phyloP scores from a whole-genome alignment of 2,888 invertebrate species.

The Coremacera marginata region DNA sequence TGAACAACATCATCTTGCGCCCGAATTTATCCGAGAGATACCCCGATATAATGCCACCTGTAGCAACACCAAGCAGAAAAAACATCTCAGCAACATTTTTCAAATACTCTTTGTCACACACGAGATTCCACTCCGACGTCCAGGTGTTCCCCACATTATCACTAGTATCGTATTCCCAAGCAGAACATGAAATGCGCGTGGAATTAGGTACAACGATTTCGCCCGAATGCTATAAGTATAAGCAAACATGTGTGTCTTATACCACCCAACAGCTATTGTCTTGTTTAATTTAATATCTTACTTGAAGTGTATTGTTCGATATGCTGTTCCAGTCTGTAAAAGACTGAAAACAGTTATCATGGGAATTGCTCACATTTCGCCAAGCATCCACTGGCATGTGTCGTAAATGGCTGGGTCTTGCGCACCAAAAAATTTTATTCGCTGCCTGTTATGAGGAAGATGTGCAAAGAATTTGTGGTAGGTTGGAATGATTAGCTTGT shows the following conservation, averaged over 20 bases:
- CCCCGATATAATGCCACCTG: conserved; percentile 84
- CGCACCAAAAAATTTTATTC: conserved; percentile 79
- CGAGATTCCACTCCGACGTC: conserved; percentile 81
- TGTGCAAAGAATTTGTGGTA: background rate
- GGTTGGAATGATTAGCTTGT: background rate
- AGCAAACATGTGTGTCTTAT: background rate
- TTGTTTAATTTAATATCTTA: background rate
- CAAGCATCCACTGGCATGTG: conserved; percentile 73
- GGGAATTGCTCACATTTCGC: conserved; percentile 78
- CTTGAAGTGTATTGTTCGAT: conserved; percentile 46
- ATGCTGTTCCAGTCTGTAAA: conserved; percentile 68
- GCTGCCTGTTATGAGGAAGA: conserved; percentile 70
- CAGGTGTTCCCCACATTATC: conserved; percentile 75
- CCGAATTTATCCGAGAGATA: conserved; percentile 86
- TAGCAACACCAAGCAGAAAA: conserved; percentile 81
- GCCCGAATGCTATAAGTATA: conserved; percentile 8
- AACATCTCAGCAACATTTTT: conserved; percentile 82
- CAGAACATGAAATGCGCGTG: conserved; percentile 71
- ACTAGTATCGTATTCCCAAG: conserved; percentile 75
- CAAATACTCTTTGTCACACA: conserved; percentile 79
- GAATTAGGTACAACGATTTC: conserved; percentile 51
- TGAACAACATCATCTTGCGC: conserved; percentile 80
- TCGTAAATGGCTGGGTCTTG: conserved; percentile 73
- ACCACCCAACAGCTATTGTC: background rate
- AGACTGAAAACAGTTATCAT: conserved; percentile 73